Conservation (phyloP, 2,113 vertebrate genomes). For the Poeciliopsis turrubarensis region DNA sequence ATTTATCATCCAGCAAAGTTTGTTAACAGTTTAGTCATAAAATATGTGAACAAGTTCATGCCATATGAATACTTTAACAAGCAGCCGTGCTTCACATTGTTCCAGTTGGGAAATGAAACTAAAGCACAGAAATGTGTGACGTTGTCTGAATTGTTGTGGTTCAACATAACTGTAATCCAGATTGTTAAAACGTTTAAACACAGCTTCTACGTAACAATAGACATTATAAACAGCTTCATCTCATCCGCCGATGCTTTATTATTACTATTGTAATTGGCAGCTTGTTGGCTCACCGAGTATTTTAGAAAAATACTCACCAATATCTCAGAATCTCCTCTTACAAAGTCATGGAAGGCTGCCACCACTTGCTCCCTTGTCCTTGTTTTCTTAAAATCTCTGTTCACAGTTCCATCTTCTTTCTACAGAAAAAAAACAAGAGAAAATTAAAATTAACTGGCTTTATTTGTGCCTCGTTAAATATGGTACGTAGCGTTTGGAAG, state of each 20-base stretch:
- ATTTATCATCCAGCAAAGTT: no score
- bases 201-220: background rate
- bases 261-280: background rate
- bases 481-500: no score
- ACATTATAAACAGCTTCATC: background rate
- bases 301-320: slow-evolving; percentile 84
- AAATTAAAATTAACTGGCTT: background rate
- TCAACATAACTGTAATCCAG: background rate
- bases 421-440: slow-evolving; percentile 57
- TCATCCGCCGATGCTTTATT: background rate
- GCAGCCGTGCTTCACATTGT: no score
- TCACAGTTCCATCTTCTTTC: slow-evolving; percentile 97
- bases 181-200: background rate
- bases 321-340: slow-evolving; percentile 88
- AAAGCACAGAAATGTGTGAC: background rate
- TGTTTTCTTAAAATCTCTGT: slow-evolving; percentile 98
- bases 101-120: background rate
- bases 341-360: slow-evolving; percentile 90
- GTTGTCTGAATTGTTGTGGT: background rate
- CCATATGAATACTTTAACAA: no score
- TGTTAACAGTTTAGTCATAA: no score
- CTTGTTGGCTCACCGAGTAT: background rate
- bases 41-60: no score
- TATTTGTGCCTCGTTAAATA: background rate
- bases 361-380: slow-evolving; percentile 91